phyloP scores from a whole-genome alignment of 1,140 invertebrate genomes.

The Armadillidium nasatum region DNA sequence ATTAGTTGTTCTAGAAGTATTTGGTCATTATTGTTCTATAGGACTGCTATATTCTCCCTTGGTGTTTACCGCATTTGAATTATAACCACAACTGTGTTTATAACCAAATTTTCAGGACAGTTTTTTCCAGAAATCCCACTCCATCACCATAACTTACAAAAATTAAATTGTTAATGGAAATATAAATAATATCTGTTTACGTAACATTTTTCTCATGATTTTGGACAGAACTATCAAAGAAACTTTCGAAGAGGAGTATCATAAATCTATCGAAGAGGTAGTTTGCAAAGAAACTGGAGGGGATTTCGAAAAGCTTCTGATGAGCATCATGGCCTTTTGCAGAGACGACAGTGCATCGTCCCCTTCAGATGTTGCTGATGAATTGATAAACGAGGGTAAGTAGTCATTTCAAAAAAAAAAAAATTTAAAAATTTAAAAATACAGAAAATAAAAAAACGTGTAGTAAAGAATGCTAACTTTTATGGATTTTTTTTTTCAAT shows the following conservation, averaged over 20 bases:
- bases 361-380: not conserved
- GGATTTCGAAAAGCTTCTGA: not conserved
- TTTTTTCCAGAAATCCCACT: not conserved
- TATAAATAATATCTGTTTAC: constrained; percentile 49
- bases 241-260: constrained; percentile 2
- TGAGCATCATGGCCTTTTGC: not conserved
- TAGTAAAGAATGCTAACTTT: not conserved
- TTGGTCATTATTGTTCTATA: no score
- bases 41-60: no score
- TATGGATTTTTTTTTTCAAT: not conserved
- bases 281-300: constrained; percentile 18
- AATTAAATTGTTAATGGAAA: not conserved
- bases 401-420: not conserved
- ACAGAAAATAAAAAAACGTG: no score
- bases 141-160: not conserved
- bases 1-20: no score
- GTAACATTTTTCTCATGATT: not conserved
- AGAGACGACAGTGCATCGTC: constrained; percentile 6
- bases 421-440: no score
- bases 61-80: no score
- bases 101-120: no score
- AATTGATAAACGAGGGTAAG: not conserved
- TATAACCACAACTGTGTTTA: no score
- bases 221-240: not conserved
- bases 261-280: not conserved